Percentiles rank a stretch among this genome's conserved stretches.
phyloP scores from a whole-genome alignment of 2,113 vertebrate species.

The Neolamprologus ventralis region DNA sequence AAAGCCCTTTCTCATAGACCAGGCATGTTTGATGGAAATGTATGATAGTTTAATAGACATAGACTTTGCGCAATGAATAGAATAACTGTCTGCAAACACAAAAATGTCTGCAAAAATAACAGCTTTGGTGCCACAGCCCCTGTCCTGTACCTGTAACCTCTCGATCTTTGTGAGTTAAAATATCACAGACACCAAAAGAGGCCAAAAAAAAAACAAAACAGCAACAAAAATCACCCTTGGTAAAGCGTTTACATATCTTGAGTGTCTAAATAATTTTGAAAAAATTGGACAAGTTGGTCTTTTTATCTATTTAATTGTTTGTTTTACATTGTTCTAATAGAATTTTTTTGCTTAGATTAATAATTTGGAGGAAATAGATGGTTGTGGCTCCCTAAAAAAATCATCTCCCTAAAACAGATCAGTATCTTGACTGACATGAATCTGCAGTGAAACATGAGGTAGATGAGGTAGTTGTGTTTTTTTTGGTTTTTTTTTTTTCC shows the following conservation, averaged over 20 bases:
- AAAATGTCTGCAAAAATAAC: not conserved
- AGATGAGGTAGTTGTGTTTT: not conserved
- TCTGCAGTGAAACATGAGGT: not conserved
- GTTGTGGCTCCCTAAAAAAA: not conserved
- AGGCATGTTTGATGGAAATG: not conserved
- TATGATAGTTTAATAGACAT: not conserved
- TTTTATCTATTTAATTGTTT: not conserved
- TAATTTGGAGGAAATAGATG: not conserved
- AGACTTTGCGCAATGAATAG: not conserved
- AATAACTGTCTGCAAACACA: not conserved
- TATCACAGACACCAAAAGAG: not conserved
- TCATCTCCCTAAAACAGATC: not conserved
- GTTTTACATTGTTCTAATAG: not conserved
- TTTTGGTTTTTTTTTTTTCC: not conserved
- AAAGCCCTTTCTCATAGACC: not conserved
- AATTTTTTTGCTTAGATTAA: not conserved
- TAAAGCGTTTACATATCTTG: not conserved
- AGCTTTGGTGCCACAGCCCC: not conserved
- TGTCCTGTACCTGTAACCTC: not conserved
- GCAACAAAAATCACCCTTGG: not conserved
- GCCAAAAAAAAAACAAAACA: not conserved
- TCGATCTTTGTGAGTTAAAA: not conserved
- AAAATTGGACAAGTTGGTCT: not conserved
- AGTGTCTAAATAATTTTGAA: not conserved
- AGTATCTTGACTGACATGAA: not conserved